Percentiles rank a stretch among this genome's conserved stretches.
Evolutionary conservation across 2,888 invertebrate genomes (phyloP).

Genomic region (Cantharis flavilabris): DNA sequence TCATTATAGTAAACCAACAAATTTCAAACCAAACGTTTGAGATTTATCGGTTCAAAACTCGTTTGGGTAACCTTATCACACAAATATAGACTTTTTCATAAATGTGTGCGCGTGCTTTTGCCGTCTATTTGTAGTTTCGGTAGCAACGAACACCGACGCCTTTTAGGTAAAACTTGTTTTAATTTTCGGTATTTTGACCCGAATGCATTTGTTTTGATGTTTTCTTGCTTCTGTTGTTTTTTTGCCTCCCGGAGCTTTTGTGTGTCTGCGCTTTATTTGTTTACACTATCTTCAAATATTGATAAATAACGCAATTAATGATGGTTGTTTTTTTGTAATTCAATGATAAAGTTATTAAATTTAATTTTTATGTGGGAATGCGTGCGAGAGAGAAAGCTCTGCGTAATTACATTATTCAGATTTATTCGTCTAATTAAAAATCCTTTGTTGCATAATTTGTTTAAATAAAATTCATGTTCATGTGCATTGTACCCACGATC

Average conservation of each 20-base stretch:
- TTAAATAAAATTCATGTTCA: neutral
- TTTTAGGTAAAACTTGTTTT: slow-evolving; percentile 2
- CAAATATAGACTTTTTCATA: slow-evolving; percentile 7
- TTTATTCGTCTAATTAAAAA: neutral
- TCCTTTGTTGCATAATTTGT: slow-evolving; percentile 1
- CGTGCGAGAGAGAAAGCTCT: neutral
- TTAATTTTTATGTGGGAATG: neutral
- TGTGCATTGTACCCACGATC: neutral
- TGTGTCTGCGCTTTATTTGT: neutral
- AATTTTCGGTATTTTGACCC: neutral
- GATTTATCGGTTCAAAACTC: neutral
- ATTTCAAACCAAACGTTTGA: neutral
- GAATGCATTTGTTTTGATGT: neutral
- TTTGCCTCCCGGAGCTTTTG: neutral
- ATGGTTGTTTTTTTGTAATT: neutral
- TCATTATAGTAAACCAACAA: neutral
- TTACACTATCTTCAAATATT: neutral
- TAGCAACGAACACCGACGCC: slow-evolving; percentile 3
- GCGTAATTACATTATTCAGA: neutral
- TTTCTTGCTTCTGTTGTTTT: neutral
- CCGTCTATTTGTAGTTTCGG: neutral
- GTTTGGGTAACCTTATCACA: neutral
- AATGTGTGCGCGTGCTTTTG: neutral
- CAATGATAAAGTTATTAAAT: neutral
- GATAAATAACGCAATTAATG: neutral